Evolutionary conservation across 2,113 vertebrate genomes (phyloP).

Genomic region (Sula dactylatra): DNA sequence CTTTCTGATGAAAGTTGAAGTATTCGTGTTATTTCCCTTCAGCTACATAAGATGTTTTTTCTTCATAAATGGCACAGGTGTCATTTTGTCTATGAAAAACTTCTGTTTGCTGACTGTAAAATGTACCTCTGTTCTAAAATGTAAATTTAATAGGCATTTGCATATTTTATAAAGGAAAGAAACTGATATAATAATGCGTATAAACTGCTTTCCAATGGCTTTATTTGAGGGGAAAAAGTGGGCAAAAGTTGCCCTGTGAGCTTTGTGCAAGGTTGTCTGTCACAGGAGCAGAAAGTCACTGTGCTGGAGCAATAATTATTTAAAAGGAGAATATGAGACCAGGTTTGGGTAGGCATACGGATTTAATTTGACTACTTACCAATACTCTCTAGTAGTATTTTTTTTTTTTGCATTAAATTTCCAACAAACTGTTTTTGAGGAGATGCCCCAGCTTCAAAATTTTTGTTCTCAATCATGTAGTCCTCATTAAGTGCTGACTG

Average conservation of each 20-base stretch:
- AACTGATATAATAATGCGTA: neutral
- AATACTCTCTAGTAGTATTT: neutral
- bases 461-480: neutral
- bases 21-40: neutral
- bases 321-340: neutral
- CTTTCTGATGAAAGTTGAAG: conserved; percentile 38
- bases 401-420: neutral
- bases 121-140: conserved; percentile 22
- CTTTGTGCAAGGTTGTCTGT: neutral
- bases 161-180: conserved; percentile 26
- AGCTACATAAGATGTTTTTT: neutral
- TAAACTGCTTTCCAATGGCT: neutral
- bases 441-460: neutral
- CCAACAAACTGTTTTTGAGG: neutral
- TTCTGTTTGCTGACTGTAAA: conserved; percentile 12
- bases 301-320: neutral
- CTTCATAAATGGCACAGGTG: conserved; percentile 17
- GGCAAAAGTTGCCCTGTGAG: neutral
- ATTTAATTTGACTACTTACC: neutral
- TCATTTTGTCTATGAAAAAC: conserved; percentile 26
- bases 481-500: neutral
- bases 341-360: neutral
- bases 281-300: neutral
- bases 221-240: neutral
- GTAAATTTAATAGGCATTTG: conserved; percentile 4